A percentile compares a stretch with the other conserved stretches of the same genome.
Conservation (phyloP, 2,797 vertebrate genomes). For the Alectoris magna region DNA sequence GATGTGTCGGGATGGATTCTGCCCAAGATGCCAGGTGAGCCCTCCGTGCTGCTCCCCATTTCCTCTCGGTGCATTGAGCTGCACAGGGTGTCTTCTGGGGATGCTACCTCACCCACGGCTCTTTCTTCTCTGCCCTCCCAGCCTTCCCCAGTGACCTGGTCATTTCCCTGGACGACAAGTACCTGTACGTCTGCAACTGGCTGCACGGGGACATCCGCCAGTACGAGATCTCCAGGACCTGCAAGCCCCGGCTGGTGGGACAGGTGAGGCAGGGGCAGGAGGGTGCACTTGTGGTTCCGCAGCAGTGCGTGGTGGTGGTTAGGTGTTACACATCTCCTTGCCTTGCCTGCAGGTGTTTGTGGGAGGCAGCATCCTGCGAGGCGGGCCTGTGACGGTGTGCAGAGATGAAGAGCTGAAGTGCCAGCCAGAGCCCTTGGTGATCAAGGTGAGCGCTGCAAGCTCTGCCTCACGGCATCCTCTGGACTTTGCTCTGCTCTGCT, state of each 20-base stretch:
- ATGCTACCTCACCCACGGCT: background rate
- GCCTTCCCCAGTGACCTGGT: constrained; percentile 91
- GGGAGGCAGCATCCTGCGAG: constrained; percentile 86
- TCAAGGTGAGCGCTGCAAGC: constrained; percentile 82
- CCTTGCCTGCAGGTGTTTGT: constrained; percentile 83
- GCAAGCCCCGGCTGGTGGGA: constrained; percentile 82
- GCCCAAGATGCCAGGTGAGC: constrained; percentile 88
- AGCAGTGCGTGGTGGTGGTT: background rate
- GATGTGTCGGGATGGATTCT: constrained; percentile 91
- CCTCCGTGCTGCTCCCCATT: background rate
- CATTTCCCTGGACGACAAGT: constrained; percentile 89
- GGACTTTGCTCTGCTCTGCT: background rate
- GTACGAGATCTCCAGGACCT: constrained; percentile 87
- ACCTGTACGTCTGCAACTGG: constrained; percentile 93
- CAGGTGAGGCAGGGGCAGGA: constrained; percentile 78
- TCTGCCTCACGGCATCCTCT: background rate
- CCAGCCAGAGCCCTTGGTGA: constrained; percentile 84
- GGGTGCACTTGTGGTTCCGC: fast-evolving
- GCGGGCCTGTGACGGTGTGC: constrained; percentile 84
- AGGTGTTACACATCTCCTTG: fast-evolving
- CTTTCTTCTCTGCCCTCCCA: constrained; percentile 30
- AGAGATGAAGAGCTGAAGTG: constrained; percentile 85
- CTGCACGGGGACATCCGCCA: constrained; percentile 93
- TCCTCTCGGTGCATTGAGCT: background rate
- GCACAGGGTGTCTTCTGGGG: fast-evolving